These are phyloP conservation scores for Trochalopteron elliotii DNA, from an alignment of 2,113 vertebrate species.

Conservation along the genomic window DNA sequence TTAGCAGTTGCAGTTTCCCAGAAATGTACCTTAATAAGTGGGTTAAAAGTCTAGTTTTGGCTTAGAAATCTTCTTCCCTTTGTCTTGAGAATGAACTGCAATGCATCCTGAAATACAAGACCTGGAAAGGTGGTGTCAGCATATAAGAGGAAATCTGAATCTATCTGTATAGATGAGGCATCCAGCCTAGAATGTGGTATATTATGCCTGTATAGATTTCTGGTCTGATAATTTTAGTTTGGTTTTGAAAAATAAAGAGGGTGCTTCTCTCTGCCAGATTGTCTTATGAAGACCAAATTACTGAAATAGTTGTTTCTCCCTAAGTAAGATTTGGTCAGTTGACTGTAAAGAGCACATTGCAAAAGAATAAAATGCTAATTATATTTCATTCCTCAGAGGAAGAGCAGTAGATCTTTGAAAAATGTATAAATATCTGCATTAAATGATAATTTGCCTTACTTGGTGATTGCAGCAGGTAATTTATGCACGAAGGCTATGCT, in stretches of 20 bases:
- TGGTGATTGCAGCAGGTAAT: background rate
- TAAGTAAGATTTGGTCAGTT: background rate
- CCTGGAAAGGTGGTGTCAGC: background rate
- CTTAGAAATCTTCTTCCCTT: background rate
- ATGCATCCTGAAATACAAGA: background rate
- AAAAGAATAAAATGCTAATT: background rate
- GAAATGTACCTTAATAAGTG: background rate
- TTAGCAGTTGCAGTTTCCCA: background rate
- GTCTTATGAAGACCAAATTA: background rate
- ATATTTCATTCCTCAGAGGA: background rate
- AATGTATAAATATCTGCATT: background rate
- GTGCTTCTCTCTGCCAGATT: background rate
- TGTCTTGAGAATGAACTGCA: background rate
- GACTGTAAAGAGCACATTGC: background rate
- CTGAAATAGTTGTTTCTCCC: background rate
- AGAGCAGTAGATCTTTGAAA: background rate
- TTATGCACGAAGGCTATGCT: background rate
- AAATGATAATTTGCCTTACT: background rate
- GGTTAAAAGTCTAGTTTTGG: background rate
- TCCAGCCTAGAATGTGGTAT: background rate
- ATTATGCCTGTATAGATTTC: background rate
- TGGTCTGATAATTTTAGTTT: background rate
- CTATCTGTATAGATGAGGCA: background rate
- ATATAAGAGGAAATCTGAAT: background rate
- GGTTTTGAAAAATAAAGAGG: background rate